phyloP scores from a whole-genome alignment of 2,797 vertebrate species.

The Lacerta agilis region DNA sequence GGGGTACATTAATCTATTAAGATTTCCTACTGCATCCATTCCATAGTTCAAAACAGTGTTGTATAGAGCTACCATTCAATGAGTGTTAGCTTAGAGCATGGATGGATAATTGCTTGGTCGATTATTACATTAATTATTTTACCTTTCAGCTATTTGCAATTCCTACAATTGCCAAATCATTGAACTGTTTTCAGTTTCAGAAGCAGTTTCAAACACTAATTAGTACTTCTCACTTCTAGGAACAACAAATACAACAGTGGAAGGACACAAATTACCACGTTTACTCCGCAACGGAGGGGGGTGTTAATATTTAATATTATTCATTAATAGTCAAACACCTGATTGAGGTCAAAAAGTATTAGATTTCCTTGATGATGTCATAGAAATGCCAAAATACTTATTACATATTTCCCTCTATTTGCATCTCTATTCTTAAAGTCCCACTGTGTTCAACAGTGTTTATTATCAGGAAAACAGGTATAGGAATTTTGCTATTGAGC shows the following conservation, averaged over 20 bases:
- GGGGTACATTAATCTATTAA: conserved; percentile 54
- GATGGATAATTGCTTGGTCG: conserved; percentile 41
- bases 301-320: neutral
- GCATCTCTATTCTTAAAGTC: neutral
- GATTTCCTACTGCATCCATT: conserved; percentile 5
- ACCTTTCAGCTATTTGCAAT: conserved; percentile 18
- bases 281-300: neutral
- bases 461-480: neutral
- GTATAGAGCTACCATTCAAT: neutral
- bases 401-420: neutral
- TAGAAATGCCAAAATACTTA: neutral
- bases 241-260: neutral
- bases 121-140: conserved; percentile 59
- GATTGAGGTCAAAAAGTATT: conserved; percentile 12
- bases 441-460: neutral
- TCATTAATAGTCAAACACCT: conserved; percentile 14
- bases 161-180: conserved; percentile 31
- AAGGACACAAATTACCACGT: neutral
- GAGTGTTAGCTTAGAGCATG: neutral
- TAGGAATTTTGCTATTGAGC: neutral
- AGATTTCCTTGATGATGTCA: neutral
- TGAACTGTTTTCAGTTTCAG: conserved; percentile 34
- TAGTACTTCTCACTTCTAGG: neutral
- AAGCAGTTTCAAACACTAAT: conserved; percentile 27
- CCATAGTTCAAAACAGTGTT: conserved; percentile 4